Evolutionary conservation across 2,797 vertebrate genomes (phyloP).

Genomic region (Liasis olivaceus): DNA sequence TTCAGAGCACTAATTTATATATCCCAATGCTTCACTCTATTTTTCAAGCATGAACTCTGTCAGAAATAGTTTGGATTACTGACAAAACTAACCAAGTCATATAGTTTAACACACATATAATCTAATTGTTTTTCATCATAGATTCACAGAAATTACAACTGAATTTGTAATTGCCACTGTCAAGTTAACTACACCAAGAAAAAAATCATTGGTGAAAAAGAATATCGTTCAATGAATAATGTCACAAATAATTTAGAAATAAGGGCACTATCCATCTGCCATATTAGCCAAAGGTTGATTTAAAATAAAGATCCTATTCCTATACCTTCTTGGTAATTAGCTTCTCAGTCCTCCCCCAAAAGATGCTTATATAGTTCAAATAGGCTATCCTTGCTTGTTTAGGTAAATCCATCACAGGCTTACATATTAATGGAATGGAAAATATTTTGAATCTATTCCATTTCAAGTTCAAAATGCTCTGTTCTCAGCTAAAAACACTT

Average conservation of each 20-base stretch:
- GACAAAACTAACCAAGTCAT: background rate
- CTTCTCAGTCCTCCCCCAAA: background rate
- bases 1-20: background rate
- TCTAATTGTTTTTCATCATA: background rate
- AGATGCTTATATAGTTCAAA: background rate
- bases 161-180: background rate
- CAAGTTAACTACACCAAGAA: background rate
- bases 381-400: background rate
- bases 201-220: background rate
- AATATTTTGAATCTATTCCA: background rate
- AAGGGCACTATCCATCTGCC: background rate
- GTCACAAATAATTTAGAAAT: background rate
- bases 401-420: background rate
- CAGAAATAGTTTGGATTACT: background rate
- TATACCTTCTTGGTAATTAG: background rate
- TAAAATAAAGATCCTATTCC: background rate
- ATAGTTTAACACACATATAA: background rate
- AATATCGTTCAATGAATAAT: background rate
- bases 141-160: background rate
- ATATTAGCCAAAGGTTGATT: background rate
- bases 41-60: background rate
- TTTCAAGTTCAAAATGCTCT: background rate
- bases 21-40: background rate
- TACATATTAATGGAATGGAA: background rate
- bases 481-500: background rate